These are phyloP conservation scores for Neoseiulus cucumeris DNA, from an alignment of 1,140 invertebrate genomes.

Conservation along the genomic window DNA sequence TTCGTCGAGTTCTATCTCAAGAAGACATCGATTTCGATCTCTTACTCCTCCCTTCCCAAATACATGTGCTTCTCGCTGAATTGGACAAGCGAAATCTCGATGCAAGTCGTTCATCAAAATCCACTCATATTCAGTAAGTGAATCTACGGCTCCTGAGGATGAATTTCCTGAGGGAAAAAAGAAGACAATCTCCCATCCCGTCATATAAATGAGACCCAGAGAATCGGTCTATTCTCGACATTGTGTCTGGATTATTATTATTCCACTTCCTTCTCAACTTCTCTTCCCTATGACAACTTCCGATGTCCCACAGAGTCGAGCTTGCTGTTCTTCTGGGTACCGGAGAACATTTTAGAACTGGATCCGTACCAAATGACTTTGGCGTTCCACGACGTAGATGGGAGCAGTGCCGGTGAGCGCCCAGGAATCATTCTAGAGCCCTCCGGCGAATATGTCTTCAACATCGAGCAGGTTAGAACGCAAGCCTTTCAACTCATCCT, in stretches of 20 bases:
- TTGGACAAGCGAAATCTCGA: background rate
- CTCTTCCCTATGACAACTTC: too few relatives aligned
- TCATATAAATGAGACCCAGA: too few relatives aligned
- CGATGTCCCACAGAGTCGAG: background rate
- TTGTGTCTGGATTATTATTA: too few relatives aligned
- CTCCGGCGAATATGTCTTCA: background rate
- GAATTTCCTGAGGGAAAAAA: too few relatives aligned
- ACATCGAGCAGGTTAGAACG: background rate
- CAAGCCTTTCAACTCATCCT: too few relatives aligned
- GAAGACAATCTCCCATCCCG: too few relatives aligned
- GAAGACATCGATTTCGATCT: background rate
- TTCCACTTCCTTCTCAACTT: too few relatives aligned
- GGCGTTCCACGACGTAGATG: background rate
- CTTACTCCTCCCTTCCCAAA: background rate
- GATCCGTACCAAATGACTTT: background rate
- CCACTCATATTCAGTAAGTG: background rate
- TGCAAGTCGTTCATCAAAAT: background rate
- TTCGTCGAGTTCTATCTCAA: constrained; percentile 10
- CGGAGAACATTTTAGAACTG: background rate
- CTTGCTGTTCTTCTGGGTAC: constrained; percentile 1
- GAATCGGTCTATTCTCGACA: too few relatives aligned
- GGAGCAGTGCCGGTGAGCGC: background rate
- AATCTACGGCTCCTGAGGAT: too few relatives aligned
- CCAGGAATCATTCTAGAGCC: background rate
- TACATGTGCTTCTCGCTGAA: constrained; percentile 2